A percentile compares a stretch with the other conserved stretches of the same genome.
Conservation (phyloP, 1,140 invertebrate species). For the Lepidotrigona ventralis region DNA sequence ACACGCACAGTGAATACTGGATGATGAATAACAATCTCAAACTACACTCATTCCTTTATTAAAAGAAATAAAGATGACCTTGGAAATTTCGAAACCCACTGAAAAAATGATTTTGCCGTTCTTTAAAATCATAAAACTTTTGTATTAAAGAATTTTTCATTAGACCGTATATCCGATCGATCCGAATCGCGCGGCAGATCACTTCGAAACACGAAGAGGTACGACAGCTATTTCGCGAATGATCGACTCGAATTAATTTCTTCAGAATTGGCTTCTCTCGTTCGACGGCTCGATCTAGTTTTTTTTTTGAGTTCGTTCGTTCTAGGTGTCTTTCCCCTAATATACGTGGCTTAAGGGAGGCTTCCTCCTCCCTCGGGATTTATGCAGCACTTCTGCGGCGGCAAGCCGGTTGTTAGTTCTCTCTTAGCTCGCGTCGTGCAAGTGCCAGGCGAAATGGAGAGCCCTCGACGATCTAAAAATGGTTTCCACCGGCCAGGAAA, state of each 20-base stretch:
- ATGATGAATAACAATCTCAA: too few species aligned
- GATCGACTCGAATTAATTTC: conserved; percentile 14
- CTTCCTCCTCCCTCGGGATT: conserved; percentile 34
- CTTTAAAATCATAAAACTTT: too few species aligned
- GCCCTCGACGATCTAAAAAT: conserved; percentile 48
- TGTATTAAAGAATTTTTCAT: too few species aligned
- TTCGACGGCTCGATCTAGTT: background rate
- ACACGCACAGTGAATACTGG: too few species aligned
- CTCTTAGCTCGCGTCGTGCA: conserved; percentile 14
- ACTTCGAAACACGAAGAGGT: too few species aligned
- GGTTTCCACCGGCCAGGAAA: conserved; percentile 36
- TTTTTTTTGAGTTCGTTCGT: background rate
- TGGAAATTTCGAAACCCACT: too few species aligned
- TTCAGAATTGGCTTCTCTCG: background rate
- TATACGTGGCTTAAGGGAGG: background rate
- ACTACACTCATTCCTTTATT: too few species aligned
- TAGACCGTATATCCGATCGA: too few species aligned
- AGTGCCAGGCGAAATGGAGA: conserved; percentile 30
- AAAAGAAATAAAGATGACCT: too few species aligned
- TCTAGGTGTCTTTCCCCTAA: conserved; percentile 12
- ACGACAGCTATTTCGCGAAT: background rate
- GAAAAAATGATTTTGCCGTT: too few species aligned
- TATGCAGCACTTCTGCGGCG: conserved; percentile 31
- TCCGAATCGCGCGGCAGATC: background rate
- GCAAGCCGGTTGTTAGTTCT: conserved; percentile 13